These are phyloP conservation scores for Lepas anatifera DNA, from an alignment of 2,888 invertebrate genomes.

Conservation along the genomic window DNA sequence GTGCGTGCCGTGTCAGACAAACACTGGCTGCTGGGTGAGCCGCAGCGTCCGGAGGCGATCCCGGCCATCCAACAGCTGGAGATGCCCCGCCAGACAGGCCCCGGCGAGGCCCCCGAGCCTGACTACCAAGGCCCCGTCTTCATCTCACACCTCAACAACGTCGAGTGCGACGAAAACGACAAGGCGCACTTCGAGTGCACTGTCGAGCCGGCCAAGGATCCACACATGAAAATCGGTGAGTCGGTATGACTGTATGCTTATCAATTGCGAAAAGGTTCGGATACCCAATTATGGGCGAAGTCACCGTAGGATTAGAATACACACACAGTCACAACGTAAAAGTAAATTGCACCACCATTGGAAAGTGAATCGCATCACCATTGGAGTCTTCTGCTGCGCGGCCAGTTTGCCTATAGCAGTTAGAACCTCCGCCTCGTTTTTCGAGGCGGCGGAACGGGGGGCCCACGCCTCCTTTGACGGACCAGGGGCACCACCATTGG, in stretches of 20 bases:
- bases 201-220: constrained; percentile 83
- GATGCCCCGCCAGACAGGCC: constrained; percentile 53
- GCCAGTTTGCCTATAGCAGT: too few species aligned
- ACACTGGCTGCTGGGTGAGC: constrained; percentile 74
- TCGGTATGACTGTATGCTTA: neutral
- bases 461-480: too few species aligned
- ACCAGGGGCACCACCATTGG: too few species aligned
- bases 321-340: too few species aligned
- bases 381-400: too few species aligned
- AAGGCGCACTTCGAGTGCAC: constrained; percentile 82
- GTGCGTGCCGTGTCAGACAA: constrained; percentile 54
- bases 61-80: constrained; percentile 76
- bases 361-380: too few species aligned
- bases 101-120: constrained; percentile 51
- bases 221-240: constrained; percentile 59
- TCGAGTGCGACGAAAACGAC: constrained; percentile 75
- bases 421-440: too few species aligned
- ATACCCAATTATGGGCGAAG: too few species aligned
- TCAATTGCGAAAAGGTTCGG: too few species aligned
- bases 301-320: too few species aligned
- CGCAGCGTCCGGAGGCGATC: constrained; percentile 77
- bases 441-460: too few species aligned
- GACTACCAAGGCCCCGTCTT: constrained; percentile 75
- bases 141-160: constrained; percentile 79
- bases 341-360: too few species aligned